Evolutionary conservation across 2,888 invertebrate species (phyloP).

Genomic region (Tortrix viridana): DNA sequence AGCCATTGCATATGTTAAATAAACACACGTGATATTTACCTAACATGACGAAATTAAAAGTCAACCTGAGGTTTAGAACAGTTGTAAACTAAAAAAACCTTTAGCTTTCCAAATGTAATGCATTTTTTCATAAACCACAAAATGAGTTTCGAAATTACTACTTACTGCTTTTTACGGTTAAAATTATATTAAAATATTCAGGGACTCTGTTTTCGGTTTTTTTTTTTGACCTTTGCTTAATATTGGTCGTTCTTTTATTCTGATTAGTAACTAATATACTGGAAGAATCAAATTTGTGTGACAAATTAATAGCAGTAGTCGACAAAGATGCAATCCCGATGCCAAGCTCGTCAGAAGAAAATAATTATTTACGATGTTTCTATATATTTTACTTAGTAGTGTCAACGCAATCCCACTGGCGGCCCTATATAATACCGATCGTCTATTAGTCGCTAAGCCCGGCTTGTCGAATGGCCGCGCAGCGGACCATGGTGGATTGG

Average conservation of each 20-base stretch:
- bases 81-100: conserved; percentile 55
- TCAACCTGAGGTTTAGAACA: conserved; percentile 57
- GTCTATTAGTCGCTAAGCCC: conserved; percentile 51
- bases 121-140: conserved; percentile 32
- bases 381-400: conserved; percentile 7
- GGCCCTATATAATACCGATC: conserved; percentile 41
- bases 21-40: conserved; percentile 58
- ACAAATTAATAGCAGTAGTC: too few species aligned
- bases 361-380: background rate
- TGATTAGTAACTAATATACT: too few species aligned
- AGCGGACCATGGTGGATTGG: conserved; percentile 58
- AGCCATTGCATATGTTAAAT: too few species aligned
- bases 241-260: background rate
- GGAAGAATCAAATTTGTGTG: too few species aligned
- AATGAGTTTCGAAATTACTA: conserved; percentile 17
- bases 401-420: conserved; percentile 31
- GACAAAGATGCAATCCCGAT: too few species aligned
- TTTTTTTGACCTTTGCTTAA: background rate
- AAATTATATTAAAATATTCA: too few species aligned
- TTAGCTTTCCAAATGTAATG: conserved; percentile 63
- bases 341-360: too few species aligned
- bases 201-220: too few species aligned
- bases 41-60: conserved; percentile 66
- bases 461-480: conserved; percentile 63
- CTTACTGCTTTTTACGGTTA: conserved; percentile 10